A percentile compares a stretch with the other conserved stretches of the same genome.
phyloP scores from a whole-genome alignment of 92 coral and sea anemone species.

The Porites lobata region DNA sequence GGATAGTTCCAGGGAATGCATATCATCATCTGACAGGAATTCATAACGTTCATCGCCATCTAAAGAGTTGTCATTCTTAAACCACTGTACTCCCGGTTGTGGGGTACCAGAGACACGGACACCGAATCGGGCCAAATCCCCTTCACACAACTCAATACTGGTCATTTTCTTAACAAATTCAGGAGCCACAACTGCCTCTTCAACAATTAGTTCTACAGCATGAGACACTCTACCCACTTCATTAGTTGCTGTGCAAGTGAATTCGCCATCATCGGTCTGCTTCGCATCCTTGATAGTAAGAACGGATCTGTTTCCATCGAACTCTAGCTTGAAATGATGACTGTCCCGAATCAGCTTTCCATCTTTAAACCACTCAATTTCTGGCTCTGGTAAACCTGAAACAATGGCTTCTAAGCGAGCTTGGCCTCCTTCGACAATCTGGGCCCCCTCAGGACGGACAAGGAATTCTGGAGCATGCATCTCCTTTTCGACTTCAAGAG shows the following conservation, averaged over 20 bases:
- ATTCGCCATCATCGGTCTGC: slow-evolving; percentile 94
- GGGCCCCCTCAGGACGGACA: slow-evolving; percentile 66
- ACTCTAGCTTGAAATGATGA: slow-evolving; percentile 79
- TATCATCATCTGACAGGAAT: slow-evolving; percentile 87
- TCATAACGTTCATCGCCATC: slow-evolving; percentile 76
- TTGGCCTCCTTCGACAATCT: slow-evolving; percentile 74
- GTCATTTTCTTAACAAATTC: slow-evolving; percentile 84
- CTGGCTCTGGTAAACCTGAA: slow-evolving; percentile 88
- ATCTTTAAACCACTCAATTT: slow-evolving; percentile 95
- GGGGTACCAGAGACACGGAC: slow-evolving; percentile 98
- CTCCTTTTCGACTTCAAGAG: slow-evolving; percentile 80
- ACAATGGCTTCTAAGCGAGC: slow-evolving; percentile 79
- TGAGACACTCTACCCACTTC: slow-evolving; percentile 93
- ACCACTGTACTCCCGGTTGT: slow-evolving; percentile 91
- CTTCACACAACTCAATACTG: slow-evolving; percentile 88
- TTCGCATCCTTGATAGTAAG: slow-evolving; percentile 88
- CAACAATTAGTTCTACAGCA: slow-evolving; percentile 86
- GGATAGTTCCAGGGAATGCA: slow-evolving; percentile 84
- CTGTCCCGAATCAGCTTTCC: slow-evolving; percentile 81
- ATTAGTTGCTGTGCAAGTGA: slow-evolving; percentile 87
- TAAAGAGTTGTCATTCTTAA: slow-evolving; percentile 77
- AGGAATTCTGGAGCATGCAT: slow-evolving; percentile 81
- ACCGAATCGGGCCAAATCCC: slow-evolving; percentile 89
- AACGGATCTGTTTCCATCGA: slow-evolving; percentile 81
- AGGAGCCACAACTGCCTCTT: slow-evolving; percentile 92